Base-by-base conservation (phyloP, 2,888 invertebrate species). In the Phyllotreta striolata region DNA sequence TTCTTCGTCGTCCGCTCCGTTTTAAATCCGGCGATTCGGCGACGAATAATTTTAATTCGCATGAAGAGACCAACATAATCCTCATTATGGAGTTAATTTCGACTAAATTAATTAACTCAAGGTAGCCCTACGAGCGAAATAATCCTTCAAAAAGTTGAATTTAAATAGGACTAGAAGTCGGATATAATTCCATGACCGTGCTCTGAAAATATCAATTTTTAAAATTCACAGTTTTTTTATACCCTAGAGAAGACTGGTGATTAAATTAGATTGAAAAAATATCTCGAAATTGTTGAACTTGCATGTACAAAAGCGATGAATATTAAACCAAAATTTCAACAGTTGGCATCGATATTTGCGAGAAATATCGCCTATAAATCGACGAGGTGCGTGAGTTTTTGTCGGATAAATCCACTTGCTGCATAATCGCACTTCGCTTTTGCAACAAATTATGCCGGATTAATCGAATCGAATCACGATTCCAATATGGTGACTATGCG, bases 11-110 rank as follows among this genome's bases (percentile, higher is more conserved):
- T 47, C 34, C 47, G 40, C 35, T 58, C 34, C 51, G 35, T 58
- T n/a, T 34, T 14, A 38, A 47, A 39, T 57, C 46, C 34, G 24
- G 8, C 14, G 51, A 58, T 41, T 51, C 35, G 51, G 51, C 51
- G 14, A 58, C 49, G 58, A 58, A 58, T 57, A 47, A 57, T 57
- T 57, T 47, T 47, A 52, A 57, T 58, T 58, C 58, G 58, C 58
- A 49, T 58, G 34, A 58, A 49, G 41, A 58, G 58, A 58, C 41
- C 58, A 51, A 41, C 49, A 24, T 72, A 60, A 70, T 72, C 70
- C 72, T 66, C 51, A 69, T 71, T 71, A 71, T 64, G 66, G 67
- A 72, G 72, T 72, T 72, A 70, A 72, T 72, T 73, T 66, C 66
- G 68, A 71, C 70, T 70, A 69, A 72, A 70, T 72, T 72, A 73